Percentiles rank a stretch among this genome's conserved stretches.
phyloP scores from a whole-genome alignment of 2,888 invertebrate genomes.

The Chaetogeoica ovagalla region DNA sequence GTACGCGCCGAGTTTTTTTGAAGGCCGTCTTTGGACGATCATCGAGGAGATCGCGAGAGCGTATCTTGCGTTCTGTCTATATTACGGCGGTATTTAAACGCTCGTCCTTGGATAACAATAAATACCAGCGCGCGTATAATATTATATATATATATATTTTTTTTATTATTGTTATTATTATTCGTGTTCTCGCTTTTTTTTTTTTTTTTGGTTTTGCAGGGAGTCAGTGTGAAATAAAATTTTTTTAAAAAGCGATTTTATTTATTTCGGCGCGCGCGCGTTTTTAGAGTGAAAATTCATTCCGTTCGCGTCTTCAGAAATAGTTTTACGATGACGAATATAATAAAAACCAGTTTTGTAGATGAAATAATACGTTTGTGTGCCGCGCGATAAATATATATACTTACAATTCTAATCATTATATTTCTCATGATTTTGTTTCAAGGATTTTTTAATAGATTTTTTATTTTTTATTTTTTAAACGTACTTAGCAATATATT shows the following conservation, averaged over 20 bases:
- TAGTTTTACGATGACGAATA: conserved; percentile 35
- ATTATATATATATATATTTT: conserved; percentile 13
- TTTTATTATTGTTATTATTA: too few relatives aligned
- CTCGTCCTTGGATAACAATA: conserved; percentile 22
- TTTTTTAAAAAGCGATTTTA: conserved; percentile 8
- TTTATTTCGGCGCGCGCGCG: background rate
- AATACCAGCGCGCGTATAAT: background rate
- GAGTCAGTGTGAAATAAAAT: background rate
- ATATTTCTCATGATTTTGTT: too few relatives aligned
- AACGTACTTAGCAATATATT: too few relatives aligned
- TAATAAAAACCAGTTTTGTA: background rate
- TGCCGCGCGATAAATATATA: background rate
- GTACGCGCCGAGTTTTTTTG: too few relatives aligned
- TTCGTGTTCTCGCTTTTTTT: background rate
- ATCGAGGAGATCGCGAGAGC: conserved; percentile 1
- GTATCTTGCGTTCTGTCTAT: conserved; percentile 14
- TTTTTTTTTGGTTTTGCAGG: conserved; percentile 9
- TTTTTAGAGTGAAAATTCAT: background rate
- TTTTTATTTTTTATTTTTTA: too few relatives aligned
- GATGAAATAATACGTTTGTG: background rate
- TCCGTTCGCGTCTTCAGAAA: conserved; percentile 1
- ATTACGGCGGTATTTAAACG: conserved; percentile 31
- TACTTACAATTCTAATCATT: too few relatives aligned
- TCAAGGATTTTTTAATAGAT: too few relatives aligned
- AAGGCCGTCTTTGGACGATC: conserved; percentile 29